Base-by-base conservation (phyloP, 1,140 invertebrate genomes). In the Paralvinella palmiformis region DNA sequence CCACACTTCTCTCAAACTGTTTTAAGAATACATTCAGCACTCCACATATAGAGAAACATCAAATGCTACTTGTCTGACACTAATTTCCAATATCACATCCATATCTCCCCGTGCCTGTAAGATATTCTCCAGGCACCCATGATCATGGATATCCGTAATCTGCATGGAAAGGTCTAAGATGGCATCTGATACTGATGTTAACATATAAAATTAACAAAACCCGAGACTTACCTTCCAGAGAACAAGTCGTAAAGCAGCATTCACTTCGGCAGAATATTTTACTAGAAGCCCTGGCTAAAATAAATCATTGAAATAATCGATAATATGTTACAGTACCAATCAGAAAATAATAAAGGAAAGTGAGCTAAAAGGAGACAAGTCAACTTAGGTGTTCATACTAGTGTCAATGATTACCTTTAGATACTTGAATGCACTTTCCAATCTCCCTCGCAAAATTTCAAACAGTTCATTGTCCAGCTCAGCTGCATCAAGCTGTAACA, bases 401-500 rank as follows among this genome's bases (percentile, higher is more conserved):
- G 10, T 41, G 29, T 32, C 31, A 7, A 20, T 57, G 27, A 22
- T 7, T 57, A 57, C 55, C 55, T 57, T 57, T 7, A 33, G 15
- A 32, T 57, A 57, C 17, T 31, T 57, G 55, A 57, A 57, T 3
- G 33, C 33, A 31, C 20, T 32, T 13, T 27, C 33, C 22, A 57
- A 32, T 57, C 35, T 27, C 4, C 27, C 33, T 32, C 35, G 29
- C 27, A 57, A 33, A 24, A 57, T 6, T 27, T 2, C 27, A 57
- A 57, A 57, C 7, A 57, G 3, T n/a, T 57, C 29, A 57, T 31
- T 57, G 27, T 57, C 55, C 1, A 57, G 55, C 20, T 31, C 27
- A 7, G 55, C 33, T n/a, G 55, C 55, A 27, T 57, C 55, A 7
- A 57, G 35, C 55, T 57, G 55, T 13, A 57, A 57, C 48, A 52